Evolutionary conservation across 2,888 invertebrate genomes (phyloP).

Genomic region (Camponotus fellah): DNA sequence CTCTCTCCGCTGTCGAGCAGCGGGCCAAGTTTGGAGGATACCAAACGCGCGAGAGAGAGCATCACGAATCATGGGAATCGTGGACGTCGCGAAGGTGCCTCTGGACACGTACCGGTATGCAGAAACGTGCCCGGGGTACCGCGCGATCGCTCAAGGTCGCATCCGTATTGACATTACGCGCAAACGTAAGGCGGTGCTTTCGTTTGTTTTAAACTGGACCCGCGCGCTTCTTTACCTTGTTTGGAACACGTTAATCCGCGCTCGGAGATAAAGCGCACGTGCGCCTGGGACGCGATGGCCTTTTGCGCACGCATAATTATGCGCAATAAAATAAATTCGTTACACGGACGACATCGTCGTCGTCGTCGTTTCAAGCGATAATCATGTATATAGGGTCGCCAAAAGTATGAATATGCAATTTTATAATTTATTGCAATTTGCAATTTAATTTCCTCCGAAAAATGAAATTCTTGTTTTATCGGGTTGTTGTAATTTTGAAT

Average conservation of each 20-base stretch:
- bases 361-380: no score
- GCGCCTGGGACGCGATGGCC: conserved; percentile 30
- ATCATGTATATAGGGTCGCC: no score
- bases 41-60: conserved; percentile 18
- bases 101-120: conserved; percentile 73
- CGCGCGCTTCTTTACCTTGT: conserved; percentile 53
- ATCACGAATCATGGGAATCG: conserved; percentile 53
- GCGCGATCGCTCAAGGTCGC: conserved; percentile 78
- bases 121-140: conserved; percentile 79
- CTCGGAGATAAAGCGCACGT: conserved; percentile 55
- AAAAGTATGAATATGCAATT: no score
- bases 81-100: conserved; percentile 44
- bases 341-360: no score
- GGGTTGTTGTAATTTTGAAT: no score
- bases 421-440: no score
- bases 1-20: conserved; percentile 30
- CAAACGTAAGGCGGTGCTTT: conserved; percentile 67
- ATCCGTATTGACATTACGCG: conserved; percentile 80
- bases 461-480: no score
- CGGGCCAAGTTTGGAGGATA: conserved; percentile 32
- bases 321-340: background rate
- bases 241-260: conserved; percentile 56
- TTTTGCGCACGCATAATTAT: conserved; percentile 16
- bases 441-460: no score
- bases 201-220: conserved; percentile 71